Percentiles rank a stretch among this genome's conserved stretches.
Conservation (phyloP, 2,113 vertebrate species). For the Mionectes macconnelli region DNA sequence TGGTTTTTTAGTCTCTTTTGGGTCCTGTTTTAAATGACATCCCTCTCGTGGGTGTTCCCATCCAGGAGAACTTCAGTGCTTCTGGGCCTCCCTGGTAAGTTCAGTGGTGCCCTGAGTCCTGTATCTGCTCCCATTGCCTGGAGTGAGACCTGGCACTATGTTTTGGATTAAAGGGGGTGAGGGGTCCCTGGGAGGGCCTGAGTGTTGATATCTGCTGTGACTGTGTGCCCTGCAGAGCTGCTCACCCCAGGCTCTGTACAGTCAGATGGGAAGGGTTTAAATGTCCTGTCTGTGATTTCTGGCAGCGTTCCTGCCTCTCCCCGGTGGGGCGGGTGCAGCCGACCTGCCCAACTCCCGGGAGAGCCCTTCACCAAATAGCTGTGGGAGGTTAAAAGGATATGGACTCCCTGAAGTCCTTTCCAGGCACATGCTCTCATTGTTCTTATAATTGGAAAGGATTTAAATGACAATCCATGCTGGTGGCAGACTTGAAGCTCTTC, state of each 20-base stretch:
- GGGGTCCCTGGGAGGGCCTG: not conserved
- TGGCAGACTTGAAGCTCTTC: not conserved
- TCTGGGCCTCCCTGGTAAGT: too few species aligned
- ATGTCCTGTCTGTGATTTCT: not conserved
- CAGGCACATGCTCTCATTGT: conserved; percentile 39
- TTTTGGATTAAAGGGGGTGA: not conserved
- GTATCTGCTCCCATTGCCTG: not conserved
- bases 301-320: not conserved
- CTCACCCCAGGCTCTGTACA: not conserved
- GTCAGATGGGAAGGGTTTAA: too few species aligned
- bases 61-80: not conserved
- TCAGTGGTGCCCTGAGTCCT: not conserved
- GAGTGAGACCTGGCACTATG: not conserved
- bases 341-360: not conserved
- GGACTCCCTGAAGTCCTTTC: not conserved
- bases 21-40: not conserved
- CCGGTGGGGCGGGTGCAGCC: not conserved
- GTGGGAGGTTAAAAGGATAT: not conserved
- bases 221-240: not conserved
- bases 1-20: not conserved
- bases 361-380: not conserved
- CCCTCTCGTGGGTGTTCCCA: not conserved
- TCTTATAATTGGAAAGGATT: conserved; percentile 3
- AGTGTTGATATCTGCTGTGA: not conserved
- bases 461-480: not conserved